phyloP scores from a whole-genome alignment of 1,140 invertebrate species.

The Mamestra configurata region DNA sequence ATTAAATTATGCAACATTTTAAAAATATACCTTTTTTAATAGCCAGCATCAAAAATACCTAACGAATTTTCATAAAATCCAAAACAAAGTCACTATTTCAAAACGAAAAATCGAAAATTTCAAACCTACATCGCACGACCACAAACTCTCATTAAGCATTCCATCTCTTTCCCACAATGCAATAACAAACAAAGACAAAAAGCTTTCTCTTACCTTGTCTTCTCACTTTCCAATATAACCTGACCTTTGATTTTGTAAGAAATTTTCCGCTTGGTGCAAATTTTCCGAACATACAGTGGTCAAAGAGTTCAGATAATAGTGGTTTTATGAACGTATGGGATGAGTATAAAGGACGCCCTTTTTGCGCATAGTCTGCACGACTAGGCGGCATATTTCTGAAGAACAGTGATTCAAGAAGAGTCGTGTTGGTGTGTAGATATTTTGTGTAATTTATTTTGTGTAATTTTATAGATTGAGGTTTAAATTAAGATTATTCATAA shows the following conservation, averaged over 20 bases:
- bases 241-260: slow-evolving; percentile 58
- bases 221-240: slow-evolving; percentile 60
- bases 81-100: background rate
- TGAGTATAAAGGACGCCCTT: slow-evolving; percentile 82
- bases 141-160: slow-evolving; percentile 40
- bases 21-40: no score
- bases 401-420: slow-evolving; percentile 65
- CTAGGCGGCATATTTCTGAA: slow-evolving; percentile 85
- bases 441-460: background rate
- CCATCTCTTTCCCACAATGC: slow-evolving; percentile 70
- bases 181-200: slow-evolving; percentile 82
- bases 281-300: slow-evolving; percentile 61
- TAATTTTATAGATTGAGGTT: no score
- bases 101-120: slow-evolving; percentile 8
- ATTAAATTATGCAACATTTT: no score
- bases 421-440: background rate
- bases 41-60: background rate
- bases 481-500: no score
- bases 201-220: slow-evolving; percentile 73
- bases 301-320: slow-evolving; percentile 60
- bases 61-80: slow-evolving; percentile 21
- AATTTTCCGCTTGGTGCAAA: slow-evolving; percentile 58
- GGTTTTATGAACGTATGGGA: slow-evolving; percentile 79
- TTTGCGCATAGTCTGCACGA: slow-evolving; percentile 86
- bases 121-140: background rate